These are phyloP conservation scores for Caenorhabditis sp. DNA, from an alignment of 2,888 invertebrate species.

Conservation along the genomic window DNA sequence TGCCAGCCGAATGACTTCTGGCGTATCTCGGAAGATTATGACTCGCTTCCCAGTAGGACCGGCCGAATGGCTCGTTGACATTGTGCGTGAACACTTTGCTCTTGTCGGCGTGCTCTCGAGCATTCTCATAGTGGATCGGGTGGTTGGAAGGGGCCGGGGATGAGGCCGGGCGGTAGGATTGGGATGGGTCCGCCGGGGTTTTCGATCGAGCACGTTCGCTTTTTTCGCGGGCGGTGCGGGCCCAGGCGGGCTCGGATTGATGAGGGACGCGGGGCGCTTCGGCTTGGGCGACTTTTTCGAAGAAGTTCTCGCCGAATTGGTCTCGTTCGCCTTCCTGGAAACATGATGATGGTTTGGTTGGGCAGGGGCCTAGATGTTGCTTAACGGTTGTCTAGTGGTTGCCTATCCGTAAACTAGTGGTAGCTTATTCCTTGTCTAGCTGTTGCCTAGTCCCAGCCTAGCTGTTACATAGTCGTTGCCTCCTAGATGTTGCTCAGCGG, in stretches of 20 bases:
- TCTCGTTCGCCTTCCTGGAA: constrained; percentile 66
- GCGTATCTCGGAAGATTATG: constrained; percentile 48
- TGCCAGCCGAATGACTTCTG: constrained; percentile 61
- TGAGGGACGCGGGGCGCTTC: constrained; percentile 71
- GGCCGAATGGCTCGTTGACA: constrained; percentile 57
- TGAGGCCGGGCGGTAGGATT: constrained; percentile 50
- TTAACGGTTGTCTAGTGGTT: too few species aligned
- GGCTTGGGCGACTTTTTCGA: constrained; percentile 73
- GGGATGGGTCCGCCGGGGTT: constrained; percentile 68
- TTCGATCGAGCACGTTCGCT: constrained; percentile 70
- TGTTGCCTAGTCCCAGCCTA: too few species aligned
- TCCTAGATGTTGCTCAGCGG: too few species aligned
- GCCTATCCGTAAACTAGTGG: too few species aligned
- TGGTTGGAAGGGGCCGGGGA: constrained; percentile 65
- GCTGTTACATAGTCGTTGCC: too few species aligned
- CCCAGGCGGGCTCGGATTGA: constrained; percentile 73
- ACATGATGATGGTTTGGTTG: too few species aligned
- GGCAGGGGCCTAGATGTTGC: too few species aligned
- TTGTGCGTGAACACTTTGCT: constrained; percentile 67
- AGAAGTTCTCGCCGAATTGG: constrained; percentile 70
- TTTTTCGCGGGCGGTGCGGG: constrained; percentile 72
- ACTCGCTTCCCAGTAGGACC: constrained; percentile 68
- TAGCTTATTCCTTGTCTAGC: too few species aligned
- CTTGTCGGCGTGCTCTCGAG: constrained; percentile 72
- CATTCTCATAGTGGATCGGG: constrained; percentile 67